Evolutionary conservation across 2,888 invertebrate genomes (phyloP).

Genomic region (Lymantria monacha): DNA sequence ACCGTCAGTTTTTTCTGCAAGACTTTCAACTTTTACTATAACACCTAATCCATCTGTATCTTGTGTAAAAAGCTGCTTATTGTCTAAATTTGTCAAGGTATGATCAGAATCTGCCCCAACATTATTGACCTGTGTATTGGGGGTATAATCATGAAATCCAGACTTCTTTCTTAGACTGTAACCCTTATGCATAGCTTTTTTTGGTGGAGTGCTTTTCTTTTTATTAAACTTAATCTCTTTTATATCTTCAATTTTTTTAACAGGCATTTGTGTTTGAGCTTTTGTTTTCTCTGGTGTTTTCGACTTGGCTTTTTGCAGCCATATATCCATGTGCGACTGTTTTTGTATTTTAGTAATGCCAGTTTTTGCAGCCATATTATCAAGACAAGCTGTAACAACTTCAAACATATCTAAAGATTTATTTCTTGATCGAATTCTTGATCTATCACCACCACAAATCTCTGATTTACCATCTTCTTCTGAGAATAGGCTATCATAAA

Average conservation of each 20-base stretch:
- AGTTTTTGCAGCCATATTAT: constrained; percentile 76
- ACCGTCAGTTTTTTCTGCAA: constrained; percentile 4
- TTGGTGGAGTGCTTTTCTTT: constrained; percentile 34
- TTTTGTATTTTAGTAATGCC: constrained; percentile 74
- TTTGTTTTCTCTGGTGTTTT: constrained; percentile 73
- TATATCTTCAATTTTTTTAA: constrained; percentile 21
- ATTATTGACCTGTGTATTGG: constrained; percentile 2
- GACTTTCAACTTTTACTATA: constrained; percentile 10
- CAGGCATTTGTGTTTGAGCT: constrained; percentile 33
- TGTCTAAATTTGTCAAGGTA: constrained; percentile 18
- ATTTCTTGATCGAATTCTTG: constrained; percentile 50
- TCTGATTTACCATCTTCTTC: constrained; percentile 62
- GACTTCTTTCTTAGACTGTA: constrained; percentile 49
- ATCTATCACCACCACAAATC: constrained; percentile 48
- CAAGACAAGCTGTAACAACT: constrained; percentile 73
- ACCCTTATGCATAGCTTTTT: constrained; percentile 34
- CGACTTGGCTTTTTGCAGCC: constrained; percentile 77
- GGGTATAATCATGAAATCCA: constrained; percentile 36
- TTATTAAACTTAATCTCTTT: constrained; percentile 23
- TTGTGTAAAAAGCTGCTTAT: constrained; percentile 8
- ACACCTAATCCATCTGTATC: constrained; percentile 1
- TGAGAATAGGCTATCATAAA: constrained; percentile 73
- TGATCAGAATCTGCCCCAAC: constrained; percentile 11
- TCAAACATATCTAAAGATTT: constrained; percentile 71
- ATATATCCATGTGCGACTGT: constrained; percentile 78